These are phyloP conservation scores for Dipodomys spectabilis DNA, from an alignment of 2,113 vertebrate species.

Conservation along the genomic window DNA sequence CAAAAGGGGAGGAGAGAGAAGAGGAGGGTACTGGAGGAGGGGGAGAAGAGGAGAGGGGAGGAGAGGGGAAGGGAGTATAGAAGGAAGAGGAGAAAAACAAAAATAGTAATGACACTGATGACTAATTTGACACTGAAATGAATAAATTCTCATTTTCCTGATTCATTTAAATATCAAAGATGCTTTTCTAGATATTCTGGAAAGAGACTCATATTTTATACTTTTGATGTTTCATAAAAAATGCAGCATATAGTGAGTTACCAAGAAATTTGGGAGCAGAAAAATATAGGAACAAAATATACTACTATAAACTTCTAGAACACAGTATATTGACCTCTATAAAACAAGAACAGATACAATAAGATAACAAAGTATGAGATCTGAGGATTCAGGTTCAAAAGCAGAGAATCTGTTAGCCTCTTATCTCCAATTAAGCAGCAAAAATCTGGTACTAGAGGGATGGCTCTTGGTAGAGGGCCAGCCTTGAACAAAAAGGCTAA, in stretches of 20 bases:
- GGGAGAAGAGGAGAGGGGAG: neutral
- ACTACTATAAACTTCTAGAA: neutral
- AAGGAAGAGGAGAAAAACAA: neutral
- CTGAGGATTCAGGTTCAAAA: too few species aligned
- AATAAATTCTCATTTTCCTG: neutral
- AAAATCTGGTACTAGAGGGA: too few species aligned
- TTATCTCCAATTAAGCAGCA: too few species aligned
- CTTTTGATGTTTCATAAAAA: constrained; percentile 5
- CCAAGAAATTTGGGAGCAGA: neutral
- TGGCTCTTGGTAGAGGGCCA: too few species aligned
- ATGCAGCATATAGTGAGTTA: neutral
- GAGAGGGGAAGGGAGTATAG: neutral
- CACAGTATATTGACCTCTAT: neutral
- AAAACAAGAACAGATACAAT: neutral
- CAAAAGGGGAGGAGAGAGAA: too few species aligned
- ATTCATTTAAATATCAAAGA: neutral
- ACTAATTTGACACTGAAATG: neutral
- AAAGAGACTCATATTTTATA: neutral
- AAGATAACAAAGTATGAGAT: neutral
- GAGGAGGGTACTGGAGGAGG: too few species aligned
- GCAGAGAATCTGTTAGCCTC: too few species aligned
- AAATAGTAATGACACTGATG: neutral
- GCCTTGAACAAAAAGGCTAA: too few species aligned
- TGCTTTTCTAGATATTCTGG: neutral
- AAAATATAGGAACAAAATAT: neutral